Conservation (phyloP, 2,797 vertebrate genomes). For the Cryptoblepharus egeriae region DNA sequence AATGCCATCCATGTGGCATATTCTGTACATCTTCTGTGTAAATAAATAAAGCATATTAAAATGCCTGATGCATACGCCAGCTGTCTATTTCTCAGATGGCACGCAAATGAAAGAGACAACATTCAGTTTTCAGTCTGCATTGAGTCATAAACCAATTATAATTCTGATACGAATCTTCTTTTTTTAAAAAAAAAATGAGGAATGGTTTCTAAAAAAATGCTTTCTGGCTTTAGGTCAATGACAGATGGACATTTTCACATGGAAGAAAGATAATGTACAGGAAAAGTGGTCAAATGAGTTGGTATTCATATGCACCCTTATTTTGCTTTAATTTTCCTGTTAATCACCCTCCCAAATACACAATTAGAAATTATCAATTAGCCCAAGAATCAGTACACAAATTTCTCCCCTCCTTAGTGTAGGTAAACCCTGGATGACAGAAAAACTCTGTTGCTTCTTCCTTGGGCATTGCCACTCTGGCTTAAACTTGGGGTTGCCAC, state of each 20-base stretch:
- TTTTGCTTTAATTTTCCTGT: not conserved
- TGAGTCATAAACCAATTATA: conserved; percentile 67
- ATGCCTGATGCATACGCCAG: conserved; percentile 76
- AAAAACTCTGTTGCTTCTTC: too few relatives aligned
- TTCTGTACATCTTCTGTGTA: conserved; percentile 76
- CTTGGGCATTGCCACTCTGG: too few relatives aligned
- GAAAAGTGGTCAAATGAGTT: not conserved
- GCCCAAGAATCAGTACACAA: too few relatives aligned
- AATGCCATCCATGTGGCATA: conserved; percentile 80
- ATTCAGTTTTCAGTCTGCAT: conserved; percentile 50
- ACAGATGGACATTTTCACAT: rapidly evolving
- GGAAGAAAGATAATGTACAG: conserved; percentile 8
- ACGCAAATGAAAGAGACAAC: conserved; percentile 47
- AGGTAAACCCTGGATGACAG: too few relatives aligned
- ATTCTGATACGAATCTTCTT: too few relatives aligned
- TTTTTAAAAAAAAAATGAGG: not conserved
- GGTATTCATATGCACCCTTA: not conserved
- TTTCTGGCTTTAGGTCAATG: conserved; percentile 27
- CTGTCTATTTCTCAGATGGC: conserved; percentile 75
- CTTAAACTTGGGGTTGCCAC: too few relatives aligned
- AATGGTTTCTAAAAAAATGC: conserved; percentile 27
- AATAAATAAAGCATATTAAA: conserved; percentile 81
- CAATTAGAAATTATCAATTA: not conserved
- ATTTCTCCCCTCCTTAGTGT: too few relatives aligned
- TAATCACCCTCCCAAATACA: too few relatives aligned